Conservation (phyloP, 2,797 vertebrate species). For the Carduelis carduelis region DNA sequence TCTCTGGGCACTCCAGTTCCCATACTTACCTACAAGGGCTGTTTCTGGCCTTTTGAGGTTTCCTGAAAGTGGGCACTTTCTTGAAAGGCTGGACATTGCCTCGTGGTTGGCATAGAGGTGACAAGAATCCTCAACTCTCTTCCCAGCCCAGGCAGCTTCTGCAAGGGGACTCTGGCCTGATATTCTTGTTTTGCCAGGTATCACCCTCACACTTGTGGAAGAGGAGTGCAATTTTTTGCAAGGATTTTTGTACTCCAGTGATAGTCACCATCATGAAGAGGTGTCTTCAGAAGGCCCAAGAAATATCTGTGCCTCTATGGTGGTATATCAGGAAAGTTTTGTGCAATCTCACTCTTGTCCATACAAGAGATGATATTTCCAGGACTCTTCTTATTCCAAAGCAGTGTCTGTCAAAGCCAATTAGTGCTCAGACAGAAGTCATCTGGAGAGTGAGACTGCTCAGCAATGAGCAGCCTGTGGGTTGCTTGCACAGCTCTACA, state of each 20-base stretch:
- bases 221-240: neutral
- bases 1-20: neutral
- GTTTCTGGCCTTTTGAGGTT: neutral
- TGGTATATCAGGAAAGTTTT: neutral
- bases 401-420: neutral
- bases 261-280: neutral
- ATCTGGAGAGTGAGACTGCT: neutral
- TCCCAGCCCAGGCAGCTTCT: neutral
- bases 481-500: neutral
- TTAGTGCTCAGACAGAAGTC: neutral
- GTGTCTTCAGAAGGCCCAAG: neutral
- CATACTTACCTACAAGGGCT: neutral
- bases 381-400: neutral
- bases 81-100: neutral
- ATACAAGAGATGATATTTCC: neutral
- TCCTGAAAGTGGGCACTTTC: neutral
- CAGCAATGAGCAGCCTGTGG: neutral
- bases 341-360: neutral
- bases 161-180: neutral
- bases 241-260: neutral
- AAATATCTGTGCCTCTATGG: neutral
- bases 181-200: neutral
- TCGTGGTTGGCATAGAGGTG: rapidly evolving
- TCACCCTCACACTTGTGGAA: neutral
- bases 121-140: neutral